Percentiles rank a stretch among this genome's conserved stretches.
Conservation (phyloP, 2,888 invertebrate species). For the Habrosyne pyritoides region DNA sequence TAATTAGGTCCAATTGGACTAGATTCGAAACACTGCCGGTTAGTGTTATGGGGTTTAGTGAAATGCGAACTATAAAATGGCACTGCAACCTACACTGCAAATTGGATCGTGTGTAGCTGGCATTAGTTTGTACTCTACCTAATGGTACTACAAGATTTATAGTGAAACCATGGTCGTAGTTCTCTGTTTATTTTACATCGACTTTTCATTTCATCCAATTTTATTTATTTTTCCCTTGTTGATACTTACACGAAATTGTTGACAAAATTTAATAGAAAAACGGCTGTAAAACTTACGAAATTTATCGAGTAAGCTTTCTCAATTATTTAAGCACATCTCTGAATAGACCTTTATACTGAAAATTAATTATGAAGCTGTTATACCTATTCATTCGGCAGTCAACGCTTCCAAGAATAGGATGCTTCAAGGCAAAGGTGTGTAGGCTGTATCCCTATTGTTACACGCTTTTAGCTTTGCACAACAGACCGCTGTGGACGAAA, state of each 20-base stretch:
- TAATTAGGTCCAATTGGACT: neutral
- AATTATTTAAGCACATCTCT: neutral
- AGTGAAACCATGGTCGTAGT: no score
- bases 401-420: neutral
- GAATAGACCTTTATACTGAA: neutral
- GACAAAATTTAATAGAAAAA: no score
- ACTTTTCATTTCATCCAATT: no score
- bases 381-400: neutral
- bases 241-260: no score
- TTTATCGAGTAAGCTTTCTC: no score
- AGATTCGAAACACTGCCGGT: neutral
- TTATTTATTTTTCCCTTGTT: no score
- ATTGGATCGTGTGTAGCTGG: neutral
- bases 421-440: constrained; percentile 8
- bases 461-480: constrained; percentile 17
- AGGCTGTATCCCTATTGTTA: constrained; percentile 27
- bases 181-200: neutral
- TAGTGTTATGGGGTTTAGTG: neutral
- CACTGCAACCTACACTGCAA: neutral
- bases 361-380: neutral
- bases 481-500: constrained; percentile 24
- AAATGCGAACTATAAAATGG: neutral
- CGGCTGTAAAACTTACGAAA: no score
- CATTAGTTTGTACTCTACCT: neutral
- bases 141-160: neutral